A percentile compares a stretch with the other conserved stretches of the same genome.
phyloP scores from a whole-genome alignment of 2,113 vertebrate species.

The Acrocephalus kingi region DNA sequence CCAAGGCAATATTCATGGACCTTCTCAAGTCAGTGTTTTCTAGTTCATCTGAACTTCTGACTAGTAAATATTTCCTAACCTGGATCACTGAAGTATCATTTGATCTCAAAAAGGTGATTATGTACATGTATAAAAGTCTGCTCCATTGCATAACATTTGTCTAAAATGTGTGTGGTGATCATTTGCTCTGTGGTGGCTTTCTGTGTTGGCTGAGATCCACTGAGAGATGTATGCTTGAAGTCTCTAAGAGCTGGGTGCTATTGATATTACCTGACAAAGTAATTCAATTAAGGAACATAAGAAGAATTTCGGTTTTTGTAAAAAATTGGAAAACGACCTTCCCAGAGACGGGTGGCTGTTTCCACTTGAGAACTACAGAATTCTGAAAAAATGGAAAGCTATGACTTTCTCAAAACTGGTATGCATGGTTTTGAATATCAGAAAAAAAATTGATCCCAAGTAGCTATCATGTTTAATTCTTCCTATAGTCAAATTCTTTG shows the following conservation, averaged over 20 bases:
- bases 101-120: background rate
- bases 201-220: background rate
- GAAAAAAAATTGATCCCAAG: background rate
- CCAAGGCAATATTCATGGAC: background rate
- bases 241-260: background rate
- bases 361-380: background rate
- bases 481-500: slow-evolving; percentile 8
- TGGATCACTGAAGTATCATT: background rate
- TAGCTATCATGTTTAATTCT: background rate
- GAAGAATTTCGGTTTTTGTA: background rate
- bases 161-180: background rate
- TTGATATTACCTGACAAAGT: background rate
- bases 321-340: background rate
- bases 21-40: background rate
- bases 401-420: background rate
- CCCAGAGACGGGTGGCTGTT: background rate
- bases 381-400: background rate
- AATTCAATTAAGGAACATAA: background rate
- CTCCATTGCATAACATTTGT: background rate
- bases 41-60: background rate
- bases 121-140: background rate
- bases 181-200: background rate
- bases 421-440: background rate
- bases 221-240: background rate
- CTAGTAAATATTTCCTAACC: background rate